These are phyloP conservation scores for Tetragonula clypearis DNA, from an alignment of 1,140 invertebrate species.

Conservation along the genomic window DNA sequence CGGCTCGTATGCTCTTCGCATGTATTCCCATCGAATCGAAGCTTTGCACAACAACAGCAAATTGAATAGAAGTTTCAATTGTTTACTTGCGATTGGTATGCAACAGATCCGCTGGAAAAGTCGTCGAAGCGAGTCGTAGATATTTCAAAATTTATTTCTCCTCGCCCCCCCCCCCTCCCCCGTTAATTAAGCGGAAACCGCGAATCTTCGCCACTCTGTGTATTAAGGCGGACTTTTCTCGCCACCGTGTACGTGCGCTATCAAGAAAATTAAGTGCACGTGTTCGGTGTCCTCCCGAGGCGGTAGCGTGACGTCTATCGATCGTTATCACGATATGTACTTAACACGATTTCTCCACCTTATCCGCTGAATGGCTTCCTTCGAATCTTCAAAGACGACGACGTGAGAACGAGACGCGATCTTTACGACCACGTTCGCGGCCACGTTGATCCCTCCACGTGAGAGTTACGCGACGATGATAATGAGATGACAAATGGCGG, in stretches of 20 bases:
- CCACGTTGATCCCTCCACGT: neutral
- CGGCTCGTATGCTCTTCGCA: too few species aligned
- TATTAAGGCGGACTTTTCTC: too few species aligned
- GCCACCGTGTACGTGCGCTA: neutral
- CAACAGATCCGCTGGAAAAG: too few species aligned
- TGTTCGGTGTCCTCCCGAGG: neutral
- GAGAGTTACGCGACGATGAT: neutral
- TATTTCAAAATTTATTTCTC: too few species aligned
- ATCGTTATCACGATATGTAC: conserved; percentile 34
- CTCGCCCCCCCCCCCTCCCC: too few species aligned
- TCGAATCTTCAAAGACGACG: conserved; percentile 29
- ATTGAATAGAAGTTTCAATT: too few species aligned
- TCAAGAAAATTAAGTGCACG: neutral
- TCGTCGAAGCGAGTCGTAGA: too few species aligned
- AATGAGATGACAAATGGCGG: conserved; percentile 19
- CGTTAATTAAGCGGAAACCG: too few species aligned
- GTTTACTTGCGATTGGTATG: too few species aligned
- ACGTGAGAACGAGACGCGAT: neutral
- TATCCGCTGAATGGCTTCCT: conserved; percentile 36
- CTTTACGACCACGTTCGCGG: conserved; percentile 23
- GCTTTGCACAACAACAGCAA: too few species aligned
- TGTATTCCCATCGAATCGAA: too few species aligned
- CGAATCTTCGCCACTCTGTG: too few species aligned
- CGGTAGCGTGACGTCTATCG: neutral
- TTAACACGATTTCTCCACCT: conserved; percentile 27